A percentile compares a stretch with the other conserved stretches of the same genome.
phyloP scores from a whole-genome alignment of 2,888 invertebrate species.

The Cartodere bifasciata region DNA sequence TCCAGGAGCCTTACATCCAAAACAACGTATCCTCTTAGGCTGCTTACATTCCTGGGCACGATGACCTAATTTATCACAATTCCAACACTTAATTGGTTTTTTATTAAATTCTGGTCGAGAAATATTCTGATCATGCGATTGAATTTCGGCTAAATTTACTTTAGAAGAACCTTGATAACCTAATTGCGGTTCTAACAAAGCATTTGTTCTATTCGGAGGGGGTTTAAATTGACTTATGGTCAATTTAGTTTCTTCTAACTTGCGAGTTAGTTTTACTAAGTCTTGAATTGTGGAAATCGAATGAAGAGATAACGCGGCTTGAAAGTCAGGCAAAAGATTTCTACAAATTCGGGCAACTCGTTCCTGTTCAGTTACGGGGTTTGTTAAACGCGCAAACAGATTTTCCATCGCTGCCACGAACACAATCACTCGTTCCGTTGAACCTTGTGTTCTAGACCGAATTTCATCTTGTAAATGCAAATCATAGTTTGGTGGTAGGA shows the following conservation, averaged over 20 bases:
- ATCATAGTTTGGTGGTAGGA: constrained; percentile 15
- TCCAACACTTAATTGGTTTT: too few species aligned
- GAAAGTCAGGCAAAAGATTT: constrained; percentile 1
- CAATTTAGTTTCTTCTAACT: too few species aligned
- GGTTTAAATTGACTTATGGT: too few species aligned
- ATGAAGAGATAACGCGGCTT: too few species aligned
- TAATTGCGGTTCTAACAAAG: background rate
- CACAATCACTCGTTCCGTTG: constrained; percentile 13
- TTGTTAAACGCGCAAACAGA: too few species aligned
- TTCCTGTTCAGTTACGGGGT: background rate
- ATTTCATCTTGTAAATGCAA: constrained; percentile 15
- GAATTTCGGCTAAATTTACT: too few species aligned
- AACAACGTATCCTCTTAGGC: background rate
- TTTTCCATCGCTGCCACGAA: constrained; percentile 11
- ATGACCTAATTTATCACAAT: background rate
- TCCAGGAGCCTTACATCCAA: background rate
- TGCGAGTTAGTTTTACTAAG: too few species aligned
- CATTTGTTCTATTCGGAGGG: too few species aligned
- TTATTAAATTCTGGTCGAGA: too few species aligned
- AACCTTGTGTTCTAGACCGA: constrained; percentile 13
- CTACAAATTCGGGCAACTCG: background rate
- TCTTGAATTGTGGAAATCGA: too few species aligned
- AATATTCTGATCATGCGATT: too few species aligned
- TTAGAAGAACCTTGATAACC: too few species aligned
- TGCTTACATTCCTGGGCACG: background rate